These are phyloP conservation scores for Chouioia cunea DNA, from an alignment of 2,888 invertebrate species.

Conservation along the genomic window DNA sequence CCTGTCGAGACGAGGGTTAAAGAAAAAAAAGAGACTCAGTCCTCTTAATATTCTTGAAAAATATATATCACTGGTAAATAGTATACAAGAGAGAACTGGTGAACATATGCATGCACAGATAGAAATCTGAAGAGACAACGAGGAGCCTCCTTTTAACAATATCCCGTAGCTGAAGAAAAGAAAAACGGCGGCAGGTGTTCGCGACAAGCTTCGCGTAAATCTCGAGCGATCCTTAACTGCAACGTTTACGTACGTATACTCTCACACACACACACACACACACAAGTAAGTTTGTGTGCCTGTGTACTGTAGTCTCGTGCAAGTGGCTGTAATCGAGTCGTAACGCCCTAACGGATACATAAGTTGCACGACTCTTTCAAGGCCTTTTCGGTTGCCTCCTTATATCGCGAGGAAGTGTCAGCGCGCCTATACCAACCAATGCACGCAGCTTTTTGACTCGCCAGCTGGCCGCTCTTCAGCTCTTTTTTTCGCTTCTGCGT, in stretches of 20 bases:
- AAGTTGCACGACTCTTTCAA: constrained; percentile 15
- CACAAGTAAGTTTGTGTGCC: neutral
- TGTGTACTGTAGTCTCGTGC: neutral
- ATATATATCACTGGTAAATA: constrained; percentile 1
- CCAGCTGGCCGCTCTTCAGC: neutral
- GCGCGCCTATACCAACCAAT: no score
- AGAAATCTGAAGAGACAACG: constrained; percentile 27
- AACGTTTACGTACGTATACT: neutral
- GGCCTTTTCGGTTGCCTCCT: constrained; percentile 9
- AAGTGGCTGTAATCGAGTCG: constrained; percentile 40
- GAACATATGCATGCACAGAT: constrained; percentile 30
- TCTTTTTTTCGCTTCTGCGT: neutral
- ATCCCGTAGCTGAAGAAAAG: neutral
- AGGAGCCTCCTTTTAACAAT: constrained; percentile 24
- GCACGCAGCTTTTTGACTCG: no score
- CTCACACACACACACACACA: neutral
- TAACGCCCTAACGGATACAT: constrained; percentile 42
- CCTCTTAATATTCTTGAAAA: neutral
- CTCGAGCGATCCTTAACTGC: constrained; percentile 10
- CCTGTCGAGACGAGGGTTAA: neutral
- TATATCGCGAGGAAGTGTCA: neutral
- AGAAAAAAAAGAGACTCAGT: neutral
- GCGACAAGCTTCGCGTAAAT: constrained; percentile 14
- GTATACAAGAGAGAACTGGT: neutral
- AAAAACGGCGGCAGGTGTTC: constrained; percentile 32